Base-by-base conservation (phyloP, 23 tunicate species). In the Ascidia mentula region DNA sequence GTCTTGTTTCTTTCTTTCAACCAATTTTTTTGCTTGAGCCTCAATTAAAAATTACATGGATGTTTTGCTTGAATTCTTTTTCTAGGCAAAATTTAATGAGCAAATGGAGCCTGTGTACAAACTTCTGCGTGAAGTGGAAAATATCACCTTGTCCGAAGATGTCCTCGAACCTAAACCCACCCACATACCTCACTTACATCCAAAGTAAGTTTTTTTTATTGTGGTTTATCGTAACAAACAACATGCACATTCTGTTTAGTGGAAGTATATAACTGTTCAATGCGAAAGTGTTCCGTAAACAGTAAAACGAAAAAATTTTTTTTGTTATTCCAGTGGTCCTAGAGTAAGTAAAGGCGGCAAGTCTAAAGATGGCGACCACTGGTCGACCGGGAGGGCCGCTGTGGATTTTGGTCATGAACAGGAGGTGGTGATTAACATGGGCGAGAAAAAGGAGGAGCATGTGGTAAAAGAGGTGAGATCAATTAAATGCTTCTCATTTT, bases 131-230 rank as follows among this genome's bases (percentile, higher is more conserved):
- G 86, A 83, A 74, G 82, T 84, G 30, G 97, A 92, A 53, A 83
- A 87, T 61, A 79, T 92, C 33, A 87, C 38, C 33, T 69, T 92
- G 33, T 81, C 91, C 7, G 82, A 79, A 26, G 97, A 92, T 7
- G 89, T 92, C 0, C 78, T 92, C 6, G 97, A 92, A 80, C 97
- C 97, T 22, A 89, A 87, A 79, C 97, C 97, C 4, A 80, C 85
- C 30, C 39, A 39, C 36, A 90, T 90, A 1, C 96, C 89, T 33
- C 96, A 90, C 32, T 42, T 90, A 24, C 96, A 90, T 90, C 89
- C 96, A 13, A 80, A 87, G 89, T 89, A 32, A 32, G 82, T 77
- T 12, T 6, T 53, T 53, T 26, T 42, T 42, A 42, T n/a, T n/a
- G n/a, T n/a, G n/a, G n/a, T n/a, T n/a, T n/a, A n/a, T n/a, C n/a